Evolutionary conservation across 2,797 vertebrate species (phyloP).

Genomic region (Selene dorsalis): DNA sequence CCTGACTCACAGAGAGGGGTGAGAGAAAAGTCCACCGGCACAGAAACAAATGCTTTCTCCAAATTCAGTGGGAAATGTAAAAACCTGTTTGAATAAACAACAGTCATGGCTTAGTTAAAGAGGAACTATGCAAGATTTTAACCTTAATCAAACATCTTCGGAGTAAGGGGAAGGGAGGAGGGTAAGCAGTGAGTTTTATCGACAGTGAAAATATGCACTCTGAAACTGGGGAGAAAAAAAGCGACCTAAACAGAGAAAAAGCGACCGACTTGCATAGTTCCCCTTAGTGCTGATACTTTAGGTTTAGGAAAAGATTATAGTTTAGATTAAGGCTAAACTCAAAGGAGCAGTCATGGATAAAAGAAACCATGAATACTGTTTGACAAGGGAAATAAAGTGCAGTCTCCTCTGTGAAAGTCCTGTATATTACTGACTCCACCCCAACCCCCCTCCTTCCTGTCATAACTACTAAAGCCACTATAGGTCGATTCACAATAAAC

Average conservation of each 20-base stretch:
- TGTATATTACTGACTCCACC: background rate
- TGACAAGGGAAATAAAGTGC: background rate
- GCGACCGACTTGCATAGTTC: too few species aligned
- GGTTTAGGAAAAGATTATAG: background rate
- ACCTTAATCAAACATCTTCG: too few species aligned
- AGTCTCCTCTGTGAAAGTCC: background rate
- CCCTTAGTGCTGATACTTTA: too few species aligned
- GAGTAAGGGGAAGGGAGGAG: too few species aligned
- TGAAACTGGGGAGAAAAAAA: too few species aligned
- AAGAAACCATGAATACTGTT: background rate
- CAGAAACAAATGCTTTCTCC: conserved; percentile 41
- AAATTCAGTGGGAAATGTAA: conserved; percentile 27
- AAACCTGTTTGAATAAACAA: conserved; percentile 1
- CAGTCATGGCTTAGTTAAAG: background rate
- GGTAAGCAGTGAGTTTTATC: too few species aligned
- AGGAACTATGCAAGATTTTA: too few species aligned
- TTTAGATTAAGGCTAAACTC: background rate
- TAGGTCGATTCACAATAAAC: background rate
- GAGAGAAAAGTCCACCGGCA: conserved; percentile 46
- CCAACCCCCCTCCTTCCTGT: background rate
- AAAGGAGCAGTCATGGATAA: too few species aligned
- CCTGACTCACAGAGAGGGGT: conserved; percentile 51
- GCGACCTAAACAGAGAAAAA: too few species aligned
- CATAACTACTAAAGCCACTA: background rate
- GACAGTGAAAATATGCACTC: too few species aligned